A percentile compares a stretch with the other conserved stretches of the same genome.
phyloP scores from a whole-genome alignment of 2,113 vertebrate genomes.

The Bubalus kerabau region DNA sequence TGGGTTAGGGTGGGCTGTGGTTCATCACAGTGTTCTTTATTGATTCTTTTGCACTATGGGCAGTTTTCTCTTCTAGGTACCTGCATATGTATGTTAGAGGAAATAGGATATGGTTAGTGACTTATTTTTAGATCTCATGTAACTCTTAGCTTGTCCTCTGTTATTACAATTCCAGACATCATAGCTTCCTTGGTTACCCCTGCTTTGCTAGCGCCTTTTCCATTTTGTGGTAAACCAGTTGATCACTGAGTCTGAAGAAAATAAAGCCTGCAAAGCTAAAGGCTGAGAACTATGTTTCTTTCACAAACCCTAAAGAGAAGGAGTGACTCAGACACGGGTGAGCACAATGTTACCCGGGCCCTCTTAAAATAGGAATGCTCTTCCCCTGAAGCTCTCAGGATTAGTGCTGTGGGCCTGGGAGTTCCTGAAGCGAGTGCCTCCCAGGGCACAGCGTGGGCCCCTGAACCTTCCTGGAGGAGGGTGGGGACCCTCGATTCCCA shows the following conservation, averaged over 20 bases:
- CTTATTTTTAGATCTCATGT: conserved; percentile 39
- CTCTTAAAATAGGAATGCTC: conserved; percentile 47
- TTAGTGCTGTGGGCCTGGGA: conserved; percentile 23
- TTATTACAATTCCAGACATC: not conserved
- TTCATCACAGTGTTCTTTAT: not conserved
- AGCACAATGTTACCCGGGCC: not conserved
- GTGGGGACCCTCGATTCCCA: not conserved
- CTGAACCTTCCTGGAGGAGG: conserved; percentile 9
- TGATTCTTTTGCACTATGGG: not conserved
- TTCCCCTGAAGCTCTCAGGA: not conserved
- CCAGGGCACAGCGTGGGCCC: not conserved
- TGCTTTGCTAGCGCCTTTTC: not conserved
- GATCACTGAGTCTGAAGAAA: not conserved
- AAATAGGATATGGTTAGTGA: conserved; percentile 26
- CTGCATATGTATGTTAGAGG: not conserved
- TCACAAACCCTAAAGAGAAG: conserved; percentile 10
- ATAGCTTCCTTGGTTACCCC: conserved; percentile 27
- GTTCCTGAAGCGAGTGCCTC: conserved; percentile 20
- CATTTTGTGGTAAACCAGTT: conserved; percentile 41
- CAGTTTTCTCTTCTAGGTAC: conserved; percentile 20
- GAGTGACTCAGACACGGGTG: conserved; percentile 23
- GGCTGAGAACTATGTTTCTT: conserved; percentile 6
- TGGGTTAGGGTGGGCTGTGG: not conserved
- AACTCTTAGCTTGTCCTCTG: not conserved
- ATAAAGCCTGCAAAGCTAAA: not conserved